These are phyloP conservation scores for Lepus oiostolus DNA, from an alignment of 2,797 vertebrate genomes.

Conservation along the genomic window DNA sequence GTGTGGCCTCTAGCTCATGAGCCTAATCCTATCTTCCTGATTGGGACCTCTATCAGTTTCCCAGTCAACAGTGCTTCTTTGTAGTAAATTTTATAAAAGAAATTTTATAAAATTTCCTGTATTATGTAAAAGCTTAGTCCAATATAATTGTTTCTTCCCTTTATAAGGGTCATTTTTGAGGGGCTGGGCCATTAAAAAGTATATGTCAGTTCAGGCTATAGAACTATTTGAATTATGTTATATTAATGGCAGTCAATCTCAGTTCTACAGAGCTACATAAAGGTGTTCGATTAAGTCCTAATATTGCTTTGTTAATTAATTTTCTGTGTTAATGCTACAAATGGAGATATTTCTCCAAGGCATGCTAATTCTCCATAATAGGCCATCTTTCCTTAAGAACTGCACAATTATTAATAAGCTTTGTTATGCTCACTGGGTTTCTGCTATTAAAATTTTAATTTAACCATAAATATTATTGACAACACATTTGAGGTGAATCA, in stretches of 20 bases:
- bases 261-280: slow-evolving; percentile 59
- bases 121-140: background rate
- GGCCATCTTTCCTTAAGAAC: slow-evolving; percentile 62
- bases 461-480: slow-evolving; percentile 80
- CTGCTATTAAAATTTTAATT: slow-evolving; percentile 77
- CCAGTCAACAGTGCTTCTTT: background rate
- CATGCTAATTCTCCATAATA: slow-evolving; percentile 71
- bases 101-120: background rate
- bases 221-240: slow-evolving; percentile 73
- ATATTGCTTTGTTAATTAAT: slow-evolving; percentile 79
- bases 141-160: background rate
- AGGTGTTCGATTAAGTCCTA: slow-evolving; percentile 64
- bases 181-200: background rate
- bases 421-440: slow-evolving; percentile 77
- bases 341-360: slow-evolving; percentile 71
- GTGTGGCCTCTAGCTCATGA: too few relatives aligned
- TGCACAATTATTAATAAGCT: slow-evolving; percentile 72
- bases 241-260: slow-evolving; percentile 65
- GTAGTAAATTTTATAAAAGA: background rate
- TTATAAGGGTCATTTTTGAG: background rate
- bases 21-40: too few relatives aligned
- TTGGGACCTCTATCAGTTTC: background rate
- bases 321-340: slow-evolving; percentile 78
- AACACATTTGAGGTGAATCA: slow-evolving; percentile 60
- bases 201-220: slow-evolving; percentile 37